Evolutionary conservation across 2,797 vertebrate genomes (phyloP).

Genomic region (Mormyrops boulengeri): DNA sequence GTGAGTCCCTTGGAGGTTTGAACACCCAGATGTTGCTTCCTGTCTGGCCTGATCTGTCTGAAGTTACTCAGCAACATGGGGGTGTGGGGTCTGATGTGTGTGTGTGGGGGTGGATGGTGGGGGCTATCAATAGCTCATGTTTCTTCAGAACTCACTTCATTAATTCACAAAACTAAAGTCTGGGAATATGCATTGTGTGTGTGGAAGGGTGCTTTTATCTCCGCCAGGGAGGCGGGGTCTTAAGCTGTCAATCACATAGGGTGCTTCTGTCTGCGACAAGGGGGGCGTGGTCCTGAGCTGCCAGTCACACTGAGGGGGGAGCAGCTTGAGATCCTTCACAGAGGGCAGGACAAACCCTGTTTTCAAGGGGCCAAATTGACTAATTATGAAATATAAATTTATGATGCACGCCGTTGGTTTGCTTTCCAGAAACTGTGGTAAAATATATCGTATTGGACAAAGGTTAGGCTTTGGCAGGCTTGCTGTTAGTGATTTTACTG

Average conservation of each 20-base stretch:
- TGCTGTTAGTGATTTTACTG: not conserved
- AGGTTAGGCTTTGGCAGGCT: not conserved
- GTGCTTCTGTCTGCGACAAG: not conserved
- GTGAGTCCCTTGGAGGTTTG: not conserved
- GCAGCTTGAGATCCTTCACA: not conserved
- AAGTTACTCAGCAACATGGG: not conserved
- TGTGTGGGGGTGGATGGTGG: not conserved
- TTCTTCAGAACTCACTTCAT: not conserved
- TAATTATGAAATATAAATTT: not conserved
- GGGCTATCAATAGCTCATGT: not conserved
- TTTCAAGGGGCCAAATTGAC: not conserved
- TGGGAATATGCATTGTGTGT: not conserved
- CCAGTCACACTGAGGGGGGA: not conserved
- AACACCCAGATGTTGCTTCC: not conserved
- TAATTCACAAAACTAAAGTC: not conserved
- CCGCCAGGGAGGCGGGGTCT: not conserved
- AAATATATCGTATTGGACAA: not conserved
- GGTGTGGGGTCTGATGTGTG: not conserved
- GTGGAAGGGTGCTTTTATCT: not conserved
- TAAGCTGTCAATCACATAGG: not conserved
- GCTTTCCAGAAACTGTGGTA: not conserved
- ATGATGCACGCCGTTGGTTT: not conserved
- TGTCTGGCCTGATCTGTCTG: not conserved
- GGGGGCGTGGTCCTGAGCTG: not conserved
- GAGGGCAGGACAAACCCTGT: not conserved